phyloP scores from a whole-genome alignment of 2,113 vertebrate genomes.

The Phyllostomus discolor region DNA sequence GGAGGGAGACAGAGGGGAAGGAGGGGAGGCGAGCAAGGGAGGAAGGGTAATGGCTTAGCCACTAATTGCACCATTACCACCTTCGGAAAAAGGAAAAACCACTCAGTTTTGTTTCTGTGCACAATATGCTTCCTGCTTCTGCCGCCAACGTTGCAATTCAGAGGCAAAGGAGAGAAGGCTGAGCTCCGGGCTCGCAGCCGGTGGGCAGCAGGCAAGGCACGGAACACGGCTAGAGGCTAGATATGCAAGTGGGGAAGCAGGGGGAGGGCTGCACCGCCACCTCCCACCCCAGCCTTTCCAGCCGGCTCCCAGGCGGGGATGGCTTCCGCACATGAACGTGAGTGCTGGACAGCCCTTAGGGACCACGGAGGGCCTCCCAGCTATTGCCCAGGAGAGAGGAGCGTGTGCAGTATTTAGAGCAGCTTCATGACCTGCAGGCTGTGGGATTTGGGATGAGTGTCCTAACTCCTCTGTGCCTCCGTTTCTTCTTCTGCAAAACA shows the following conservation, averaged over 20 bases:
- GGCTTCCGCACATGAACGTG: not conserved
- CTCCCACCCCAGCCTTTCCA: not conserved
- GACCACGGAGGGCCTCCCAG: not conserved
- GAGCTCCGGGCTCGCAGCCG: not conserved
- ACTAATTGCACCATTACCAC: slow-evolving; percentile 82
- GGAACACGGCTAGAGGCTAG: not conserved
- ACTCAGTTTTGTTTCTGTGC: slow-evolving; percentile 60
- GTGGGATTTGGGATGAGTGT: not conserved
- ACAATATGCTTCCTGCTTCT: slow-evolving; percentile 61
- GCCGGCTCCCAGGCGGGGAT: too few species aligned
- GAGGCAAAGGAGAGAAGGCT: slow-evolving; percentile 53
- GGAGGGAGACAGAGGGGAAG: slow-evolving; percentile 67
- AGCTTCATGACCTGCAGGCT: not conserved
- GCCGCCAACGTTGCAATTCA: slow-evolving; percentile 67
- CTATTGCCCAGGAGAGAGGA: not conserved
- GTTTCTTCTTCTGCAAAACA: slow-evolving; percentile 1
- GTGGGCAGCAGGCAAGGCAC: not conserved
- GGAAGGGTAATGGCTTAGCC: slow-evolving; percentile 80
- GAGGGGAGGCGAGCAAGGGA: slow-evolving; percentile 70
- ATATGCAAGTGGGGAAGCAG: not conserved
- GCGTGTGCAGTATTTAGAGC: not conserved
- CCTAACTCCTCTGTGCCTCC: not conserved
- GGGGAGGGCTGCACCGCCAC: not conserved
- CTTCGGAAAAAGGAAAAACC: slow-evolving; percentile 70
- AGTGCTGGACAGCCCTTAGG: not conserved